These are phyloP conservation scores for Agriotes lineatus DNA, from an alignment of 2,888 invertebrate species.

Conservation along the genomic window DNA sequence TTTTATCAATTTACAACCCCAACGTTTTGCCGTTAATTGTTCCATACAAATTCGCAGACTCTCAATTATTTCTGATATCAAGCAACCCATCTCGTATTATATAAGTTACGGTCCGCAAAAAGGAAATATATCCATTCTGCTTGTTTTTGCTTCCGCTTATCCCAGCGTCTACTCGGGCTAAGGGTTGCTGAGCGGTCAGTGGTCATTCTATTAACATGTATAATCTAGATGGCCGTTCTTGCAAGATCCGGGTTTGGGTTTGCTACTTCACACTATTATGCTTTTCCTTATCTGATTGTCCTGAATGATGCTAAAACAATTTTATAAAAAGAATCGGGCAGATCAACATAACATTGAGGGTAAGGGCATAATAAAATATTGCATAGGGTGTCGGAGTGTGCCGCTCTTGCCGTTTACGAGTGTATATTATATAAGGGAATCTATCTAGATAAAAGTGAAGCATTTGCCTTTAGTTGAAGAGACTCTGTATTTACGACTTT, in stretches of 20 bases:
- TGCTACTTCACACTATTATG: slow-evolving; percentile 56
- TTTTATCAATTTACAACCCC: slow-evolving; percentile 49
- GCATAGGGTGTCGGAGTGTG: not conserved
- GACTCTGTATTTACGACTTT: too few species aligned
- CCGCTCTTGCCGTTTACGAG: not conserved
- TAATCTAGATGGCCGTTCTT: slow-evolving; percentile 67
- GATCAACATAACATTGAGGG: slow-evolving; percentile 10
- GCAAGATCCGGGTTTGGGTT: slow-evolving; percentile 51
- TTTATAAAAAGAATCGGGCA: slow-evolving; percentile 30
- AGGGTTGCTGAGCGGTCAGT: slow-evolving; percentile 60
- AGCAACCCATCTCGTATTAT: slow-evolving; percentile 61
- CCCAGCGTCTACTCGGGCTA: slow-evolving; percentile 53
- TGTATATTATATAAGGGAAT: not conserved
- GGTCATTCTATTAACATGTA: slow-evolving; percentile 68
- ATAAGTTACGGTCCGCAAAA: slow-evolving; percentile 63
- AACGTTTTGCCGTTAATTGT: slow-evolving; percentile 59
- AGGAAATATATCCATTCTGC: slow-evolving; percentile 67
- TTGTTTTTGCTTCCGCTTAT: slow-evolving; percentile 65
- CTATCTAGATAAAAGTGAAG: too few species aligned
- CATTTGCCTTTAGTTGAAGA: too few species aligned
- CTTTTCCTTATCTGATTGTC: slow-evolving; percentile 39
- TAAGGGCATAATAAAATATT: slow-evolving; percentile 13
- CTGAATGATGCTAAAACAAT: slow-evolving; percentile 41
- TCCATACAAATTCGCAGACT: slow-evolving; percentile 59
- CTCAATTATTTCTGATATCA: slow-evolving; percentile 62